Percentiles rank a stretch among this genome's conserved stretches.
phyloP scores from a whole-genome alignment of 2,113 vertebrate genomes.

The Mus pahari region DNA sequence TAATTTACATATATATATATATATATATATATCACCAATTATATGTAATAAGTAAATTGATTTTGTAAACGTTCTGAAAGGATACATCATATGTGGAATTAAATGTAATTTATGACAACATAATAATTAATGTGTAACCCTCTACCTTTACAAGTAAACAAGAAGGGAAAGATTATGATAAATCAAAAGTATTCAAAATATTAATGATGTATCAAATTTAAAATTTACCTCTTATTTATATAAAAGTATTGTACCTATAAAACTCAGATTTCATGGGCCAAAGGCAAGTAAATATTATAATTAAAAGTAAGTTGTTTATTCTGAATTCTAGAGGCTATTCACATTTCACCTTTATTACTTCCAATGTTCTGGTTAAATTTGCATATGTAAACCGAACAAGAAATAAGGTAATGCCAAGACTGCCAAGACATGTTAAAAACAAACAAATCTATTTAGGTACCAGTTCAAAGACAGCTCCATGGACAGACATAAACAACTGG shows the following conservation, averaged over 20 bases:
- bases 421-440: neutral
- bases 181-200: neutral
- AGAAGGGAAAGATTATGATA: neutral
- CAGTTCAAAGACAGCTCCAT: neutral
- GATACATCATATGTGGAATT: neutral
- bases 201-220: neutral
- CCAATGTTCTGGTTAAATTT: neutral
- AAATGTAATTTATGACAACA: neutral
- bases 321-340: constrained; percentile 32
- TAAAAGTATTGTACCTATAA: neutral
- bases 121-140: neutral
- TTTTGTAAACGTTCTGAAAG: constrained; percentile 30
- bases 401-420: neutral
- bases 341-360: neutral
- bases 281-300: constrained; percentile 55
- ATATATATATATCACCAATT: neutral
- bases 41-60: neutral
- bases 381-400: neutral
- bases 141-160: neutral
- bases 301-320: constrained; percentile 57
- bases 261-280: neutral
- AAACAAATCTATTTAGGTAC: neutral
- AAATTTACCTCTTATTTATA: neutral
- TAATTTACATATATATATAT: neutral
- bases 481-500: neutral